These are phyloP conservation scores for Enoplosus armatus DNA, from an alignment of 2,797 vertebrate species.

Conservation along the genomic window DNA sequence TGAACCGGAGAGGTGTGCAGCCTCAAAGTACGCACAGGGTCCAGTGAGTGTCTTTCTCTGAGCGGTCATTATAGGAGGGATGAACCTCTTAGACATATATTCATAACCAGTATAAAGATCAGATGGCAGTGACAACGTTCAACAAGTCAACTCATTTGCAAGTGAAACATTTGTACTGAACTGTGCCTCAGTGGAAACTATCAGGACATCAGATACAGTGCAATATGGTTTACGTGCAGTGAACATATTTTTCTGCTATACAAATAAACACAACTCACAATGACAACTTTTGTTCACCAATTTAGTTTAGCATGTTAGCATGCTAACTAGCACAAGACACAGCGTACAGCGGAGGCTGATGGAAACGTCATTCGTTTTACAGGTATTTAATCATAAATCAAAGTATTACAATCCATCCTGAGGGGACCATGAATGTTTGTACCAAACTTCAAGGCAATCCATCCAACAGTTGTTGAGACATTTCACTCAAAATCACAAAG, in stretches of 20 bases:
- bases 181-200: not conserved
- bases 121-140: not conserved
- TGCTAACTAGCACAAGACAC: too few species aligned
- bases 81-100: not conserved
- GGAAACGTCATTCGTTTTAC: too few species aligned
- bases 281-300: too few species aligned
- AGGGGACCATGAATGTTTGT: too few species aligned
- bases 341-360: too few species aligned
- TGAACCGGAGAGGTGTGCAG: not conserved
- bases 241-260: not conserved
- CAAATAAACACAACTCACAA: too few species aligned
- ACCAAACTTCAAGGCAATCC: too few species aligned
- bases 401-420: too few species aligned
- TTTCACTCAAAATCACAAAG: too few species aligned
- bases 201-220: not conserved
- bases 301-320: too few species aligned
- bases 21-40: not conserved
- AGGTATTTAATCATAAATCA: too few species aligned
- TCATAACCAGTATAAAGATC: not conserved
- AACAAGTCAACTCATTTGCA: constrained; percentile 1
- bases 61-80: not conserved
- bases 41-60: not conserved
- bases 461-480: too few species aligned
- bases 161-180: not conserved
- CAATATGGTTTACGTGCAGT: not conserved